Base-by-base conservation (phyloP, 2,113 vertebrate genomes). In the Ifrita kowaldi region DNA sequence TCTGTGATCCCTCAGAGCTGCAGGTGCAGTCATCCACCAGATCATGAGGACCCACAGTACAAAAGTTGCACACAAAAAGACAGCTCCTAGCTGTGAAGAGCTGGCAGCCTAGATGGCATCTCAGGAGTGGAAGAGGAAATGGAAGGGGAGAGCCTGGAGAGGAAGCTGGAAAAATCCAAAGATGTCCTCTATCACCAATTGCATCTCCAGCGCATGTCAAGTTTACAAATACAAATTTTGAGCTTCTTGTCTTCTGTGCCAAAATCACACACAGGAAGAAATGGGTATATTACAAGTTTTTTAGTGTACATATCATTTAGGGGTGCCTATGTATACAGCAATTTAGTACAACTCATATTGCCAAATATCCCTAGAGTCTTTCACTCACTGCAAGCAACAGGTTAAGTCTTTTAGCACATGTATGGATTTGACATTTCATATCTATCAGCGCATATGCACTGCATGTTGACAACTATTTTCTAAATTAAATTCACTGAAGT, bases 151-250 rank as follows among this genome's bases (percentile, higher is more conserved):
- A 83, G 63, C 33, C 19, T 28, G n/a, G 17, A 86, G 68, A 70
- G 35, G 47, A 71, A 26, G 20, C 0, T 55, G 23, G 68, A 80
- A 80, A 82, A 83, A 69, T 69, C 11, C 28, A 53, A 65, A 68
- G 16, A 62, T 42, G 18, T 67, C 21, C 30, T 83, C 17, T 7
- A 44, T 67, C 46, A 74, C 20, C 42, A 35, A 3, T 8, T 70
- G 46, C 23, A 15, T 65, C 21, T 39, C n/a, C 35, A 62, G 26
- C 5, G 2, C 33, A 69, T 0, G 0, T 35, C 33, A 84, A 22
- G 13, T 42, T 56, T 68, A 65, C 15, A n/a, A 75, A 57, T 22
- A 69, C 6, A 39, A 10, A 68, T 53, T 39, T 23, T 35, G 42
- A 65, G 35, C n/a, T 52, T 41, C 44, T 49, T 75, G 23, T 28